These are phyloP conservation scores for Platorchestia sp. DNA, from an alignment of 1,140 invertebrate genomes.

Conservation along the genomic window DNA sequence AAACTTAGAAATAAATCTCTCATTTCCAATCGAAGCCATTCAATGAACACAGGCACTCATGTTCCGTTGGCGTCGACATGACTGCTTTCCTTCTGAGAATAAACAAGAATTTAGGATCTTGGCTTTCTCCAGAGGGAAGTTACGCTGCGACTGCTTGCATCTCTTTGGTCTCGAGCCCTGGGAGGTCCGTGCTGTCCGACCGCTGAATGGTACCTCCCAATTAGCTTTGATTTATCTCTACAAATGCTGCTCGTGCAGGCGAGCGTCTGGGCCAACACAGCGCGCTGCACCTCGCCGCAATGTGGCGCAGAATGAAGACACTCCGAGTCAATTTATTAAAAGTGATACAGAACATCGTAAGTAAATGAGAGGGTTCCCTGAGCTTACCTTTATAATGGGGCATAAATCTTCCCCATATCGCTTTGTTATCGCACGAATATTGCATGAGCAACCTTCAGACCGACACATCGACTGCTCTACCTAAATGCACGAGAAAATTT, in stretches of 20 bases:
- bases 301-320: slow-evolving; percentile 21
- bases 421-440: slow-evolving; percentile 47
- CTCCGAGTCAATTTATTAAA: slow-evolving; percentile 43
- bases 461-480: not conserved
- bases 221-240: slow-evolving; percentile 50
- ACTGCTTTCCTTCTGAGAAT: slow-evolving; percentile 36
- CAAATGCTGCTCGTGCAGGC: slow-evolving; percentile 30
- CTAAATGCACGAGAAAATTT: not conserved
- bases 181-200: slow-evolving; percentile 48
- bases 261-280: not conserved
- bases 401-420: slow-evolving; percentile 30
- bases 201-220: slow-evolving; percentile 51
- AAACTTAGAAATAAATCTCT: not conserved
- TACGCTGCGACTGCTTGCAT: not conserved
- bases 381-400: slow-evolving; percentile 35
- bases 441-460: not conserved
- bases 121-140: not conserved
- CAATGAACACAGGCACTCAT: not conserved
- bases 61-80: not conserved
- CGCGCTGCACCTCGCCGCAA: not conserved
- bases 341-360: slow-evolving; percentile 53
- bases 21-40: not conserved
- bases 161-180: not conserved
- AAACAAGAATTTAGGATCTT: not conserved
- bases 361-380: slow-evolving; percentile 40